Base-by-base conservation (phyloP, 2,797 vertebrate species). In the Sciurus vulgaris region DNA sequence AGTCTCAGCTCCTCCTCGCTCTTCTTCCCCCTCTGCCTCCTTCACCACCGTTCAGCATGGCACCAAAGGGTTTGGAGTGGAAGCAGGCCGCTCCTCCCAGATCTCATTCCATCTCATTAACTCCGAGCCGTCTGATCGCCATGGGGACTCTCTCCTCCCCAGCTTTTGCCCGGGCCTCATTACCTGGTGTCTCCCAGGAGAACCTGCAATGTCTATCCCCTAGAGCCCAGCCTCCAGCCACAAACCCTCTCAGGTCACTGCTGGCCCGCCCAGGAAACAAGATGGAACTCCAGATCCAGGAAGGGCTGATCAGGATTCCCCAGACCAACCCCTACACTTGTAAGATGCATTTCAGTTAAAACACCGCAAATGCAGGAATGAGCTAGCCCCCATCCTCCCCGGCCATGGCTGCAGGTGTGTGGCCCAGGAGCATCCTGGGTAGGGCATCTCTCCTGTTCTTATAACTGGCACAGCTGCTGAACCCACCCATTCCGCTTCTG, bases 51-150 rank as follows among this genome's bases (percentile, higher is more conserved):
- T 90, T 84, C 89, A 85, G 88, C 67, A 44, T 61, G 84, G 81
- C 70, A 95, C 91, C 96, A 96, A 96, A 96, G 83, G 79, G 94
- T 93, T 20, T 93, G 69, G 78, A 93, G 61, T 92, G 44, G 2
- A 84, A 86, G 85, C 86, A 73, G 0, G 4, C 91, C 93, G 92
- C 91, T 88, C 94, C 77, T 73, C 33, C 63, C 1, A 0, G 44
- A 94, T 94, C 84, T 94, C 65, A 86, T 79, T 84, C 65, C 87
- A 78, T 84, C 88, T 97, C 94, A 94, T 96, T 96, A 96, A 79
- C 84, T 94, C 83, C 7, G 0, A 77, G 78, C 89, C 63, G 26
- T 72, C 70, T 38, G 35, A 93, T 92, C 73, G 77, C 89, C 82
- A 47, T 12, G 20, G 85, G 96, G 87, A 78, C 84, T 93, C 49